These are phyloP conservation scores for Liodrosophila aerea DNA, from an alignment of 2,888 invertebrate species.

Conservation along the genomic window DNA sequence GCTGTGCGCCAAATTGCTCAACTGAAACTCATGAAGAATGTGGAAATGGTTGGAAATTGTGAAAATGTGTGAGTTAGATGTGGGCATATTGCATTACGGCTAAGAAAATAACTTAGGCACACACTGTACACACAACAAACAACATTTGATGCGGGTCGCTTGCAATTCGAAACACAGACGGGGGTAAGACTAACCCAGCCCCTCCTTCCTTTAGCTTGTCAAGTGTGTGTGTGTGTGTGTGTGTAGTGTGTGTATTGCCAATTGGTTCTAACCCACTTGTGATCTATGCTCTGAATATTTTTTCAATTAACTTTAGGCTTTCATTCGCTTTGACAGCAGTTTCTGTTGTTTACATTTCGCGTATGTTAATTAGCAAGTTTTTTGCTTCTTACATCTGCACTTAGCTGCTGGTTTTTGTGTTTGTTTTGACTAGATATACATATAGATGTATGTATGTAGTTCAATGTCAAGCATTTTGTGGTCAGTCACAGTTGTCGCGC, in stretches of 20 bases:
- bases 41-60: constrained; percentile 6
- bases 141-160: constrained; percentile 41
- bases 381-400: constrained; percentile 20
- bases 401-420: constrained; percentile 8
- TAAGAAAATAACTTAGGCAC: constrained; percentile 1
- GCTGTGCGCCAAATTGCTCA: constrained; percentile 46
- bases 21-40: constrained; percentile 1
- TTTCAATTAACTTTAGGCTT: constrained; percentile 40
- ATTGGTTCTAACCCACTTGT: constrained; percentile 54
- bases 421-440: constrained; percentile 23
- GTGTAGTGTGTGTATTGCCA: constrained; percentile 31
- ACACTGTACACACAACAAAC: constrained; percentile 15
- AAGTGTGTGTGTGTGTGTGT: too few species aligned
- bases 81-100: constrained; percentile 28
- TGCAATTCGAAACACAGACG: constrained; percentile 25
- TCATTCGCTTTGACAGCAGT: constrained; percentile 24
- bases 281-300: constrained; percentile 50
- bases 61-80: constrained; percentile 31
- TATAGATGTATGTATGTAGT: constrained; percentile 47
- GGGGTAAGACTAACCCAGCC: not conserved
- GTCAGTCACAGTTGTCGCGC: constrained; percentile 59
- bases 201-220: not conserved
- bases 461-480: constrained; percentile 69
- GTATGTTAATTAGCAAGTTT: constrained; percentile 44
- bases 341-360: constrained; percentile 35